A percentile compares a stretch with the other conserved stretches of the same genome.
Conservation (phyloP, 2,797 vertebrate species). For the Strix occidentalis region DNA sequence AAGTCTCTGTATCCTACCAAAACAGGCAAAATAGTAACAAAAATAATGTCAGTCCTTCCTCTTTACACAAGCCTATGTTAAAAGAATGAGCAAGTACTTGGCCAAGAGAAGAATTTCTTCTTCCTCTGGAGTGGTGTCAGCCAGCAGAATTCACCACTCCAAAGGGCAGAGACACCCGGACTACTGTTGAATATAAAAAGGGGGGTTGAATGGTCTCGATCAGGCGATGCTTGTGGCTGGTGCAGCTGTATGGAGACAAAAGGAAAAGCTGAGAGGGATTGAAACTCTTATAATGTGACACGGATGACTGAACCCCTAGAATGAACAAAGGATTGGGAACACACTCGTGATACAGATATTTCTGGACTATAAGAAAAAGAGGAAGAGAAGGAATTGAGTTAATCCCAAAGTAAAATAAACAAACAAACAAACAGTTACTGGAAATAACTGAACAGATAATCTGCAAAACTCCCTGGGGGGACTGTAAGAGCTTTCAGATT, state of each 20-base stretch:
- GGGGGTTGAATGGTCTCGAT: conserved; percentile 34
- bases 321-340: background rate
- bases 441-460: background rate
- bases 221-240: conserved; percentile 46
- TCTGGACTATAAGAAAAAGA: background rate
- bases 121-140: conserved; percentile 58
- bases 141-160: conserved; percentile 58
- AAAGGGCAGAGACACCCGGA: conserved; percentile 26
- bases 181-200: conserved; percentile 67
- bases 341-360: background rate
- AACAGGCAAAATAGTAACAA: background rate
- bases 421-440: background rate
- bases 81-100: conserved; percentile 28
- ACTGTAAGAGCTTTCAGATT: background rate
- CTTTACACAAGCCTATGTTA: background rate
- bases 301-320: background rate
- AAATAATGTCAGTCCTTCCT: background rate
- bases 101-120: conserved; percentile 47
- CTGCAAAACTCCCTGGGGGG: background rate
- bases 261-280: background rate
- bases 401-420: background rate
- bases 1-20: background rate
- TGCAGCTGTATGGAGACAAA: conserved; percentile 65
- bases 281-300: background rate
- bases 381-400: background rate